Evolutionary conservation across 2,888 invertebrate species (phyloP).

Genomic region (Folsomia manolachei): DNA sequence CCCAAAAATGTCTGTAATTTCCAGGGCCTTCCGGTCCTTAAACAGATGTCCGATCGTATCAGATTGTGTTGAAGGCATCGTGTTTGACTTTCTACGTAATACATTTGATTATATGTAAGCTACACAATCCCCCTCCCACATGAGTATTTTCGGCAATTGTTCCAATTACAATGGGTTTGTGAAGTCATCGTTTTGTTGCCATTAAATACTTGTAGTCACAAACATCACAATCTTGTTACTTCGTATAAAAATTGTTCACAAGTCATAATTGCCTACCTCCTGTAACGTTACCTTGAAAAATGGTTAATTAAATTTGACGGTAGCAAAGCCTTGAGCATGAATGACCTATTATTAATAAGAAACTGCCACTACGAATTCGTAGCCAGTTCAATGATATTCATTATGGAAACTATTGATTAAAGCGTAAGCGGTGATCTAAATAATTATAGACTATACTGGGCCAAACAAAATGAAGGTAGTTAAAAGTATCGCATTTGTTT

Average conservation of each 20-base stretch:
- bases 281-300: no score
- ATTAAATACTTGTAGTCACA: neutral
- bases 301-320: neutral
- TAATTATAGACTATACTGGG: neutral
- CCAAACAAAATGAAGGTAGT: no score
- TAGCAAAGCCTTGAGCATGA: neutral
- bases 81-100: neutral
- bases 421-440: neutral
- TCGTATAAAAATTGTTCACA: neutral
- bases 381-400: neutral
- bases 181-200: neutral
- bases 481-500: no score
- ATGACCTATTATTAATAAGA: neutral
- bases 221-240: neutral
- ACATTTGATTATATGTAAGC: neutral
- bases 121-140: neutral
- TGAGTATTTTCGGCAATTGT: neutral
- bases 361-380: neutral
- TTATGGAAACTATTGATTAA: neutral
- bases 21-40: constrained; percentile 10
- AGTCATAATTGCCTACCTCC: neutral
- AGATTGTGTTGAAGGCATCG: neutral
- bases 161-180: neutral
- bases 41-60: constrained; percentile 15
- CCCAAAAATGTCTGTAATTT: constrained; percentile 13